Base-by-base conservation (phyloP, 2,888 invertebrate species). In the Synergus laeviventris region DNA sequence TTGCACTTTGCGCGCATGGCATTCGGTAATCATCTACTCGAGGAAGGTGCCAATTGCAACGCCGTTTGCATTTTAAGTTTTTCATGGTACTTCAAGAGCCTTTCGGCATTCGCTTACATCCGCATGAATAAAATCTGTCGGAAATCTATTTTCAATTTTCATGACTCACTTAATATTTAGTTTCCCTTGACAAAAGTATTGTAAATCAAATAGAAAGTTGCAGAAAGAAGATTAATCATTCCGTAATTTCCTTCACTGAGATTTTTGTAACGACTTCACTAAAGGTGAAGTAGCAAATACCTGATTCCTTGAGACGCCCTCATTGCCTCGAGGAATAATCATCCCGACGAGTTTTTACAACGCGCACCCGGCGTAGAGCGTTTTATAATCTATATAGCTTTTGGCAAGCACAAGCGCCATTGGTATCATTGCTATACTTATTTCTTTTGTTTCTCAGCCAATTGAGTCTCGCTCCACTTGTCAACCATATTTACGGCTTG, bases 1-100 rank as follows among this genome's bases (percentile, higher is more conserved):
- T 62, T 62, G 78, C 78, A 79, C 78, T 79, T 78, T 79, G 78
- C 75, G 78, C 77, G 79, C 77, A 78, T 77, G 76, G 79, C 74
- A 77, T 79, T 80, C 77, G 76, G 79, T 79, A 81, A 74, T 79
- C 79, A 78, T 80, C 80, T 79, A 74, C 21, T 75, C 73, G 60
- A 36, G 73, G 36, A 74, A 83, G 81, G 81, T 81, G 83, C 80
- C 81, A 82, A 81, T 82, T 82, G 81, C 80, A 56, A 76, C 74
- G 74, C 74, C 56, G 75, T 78, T 73, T 64, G 77, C 77, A 84
- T 81, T 81, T 77, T 79, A 83, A 84, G 81, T 81, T 38, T 77
- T 78, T 76, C 74, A 79, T 76, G 78, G 62, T 76, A 77, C 76
- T 74, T 75, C 76, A 66, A 78, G 75, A 60, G 12, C 75, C 76